Percentiles rank a stretch among this genome's conserved stretches.
Evolutionary conservation across 2,888 invertebrate genomes (phyloP).

Genomic region (Orthosia cruda): DNA sequence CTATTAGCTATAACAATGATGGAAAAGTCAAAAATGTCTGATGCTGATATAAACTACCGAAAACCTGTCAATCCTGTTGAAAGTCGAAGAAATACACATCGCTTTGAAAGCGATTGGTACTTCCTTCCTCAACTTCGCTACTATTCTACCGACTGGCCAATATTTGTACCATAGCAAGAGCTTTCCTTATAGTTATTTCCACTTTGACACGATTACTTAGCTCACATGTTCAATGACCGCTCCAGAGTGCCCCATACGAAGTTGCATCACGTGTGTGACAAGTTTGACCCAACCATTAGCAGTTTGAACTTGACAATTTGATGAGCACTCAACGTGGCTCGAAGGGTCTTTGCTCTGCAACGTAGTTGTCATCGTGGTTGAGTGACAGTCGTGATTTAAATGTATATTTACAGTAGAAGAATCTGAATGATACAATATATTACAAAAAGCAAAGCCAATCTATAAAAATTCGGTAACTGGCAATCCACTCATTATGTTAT

Average conservation of each 20-base stretch:
- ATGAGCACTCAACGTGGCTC: conserved; percentile 47
- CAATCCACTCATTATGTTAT: too few relatives aligned
- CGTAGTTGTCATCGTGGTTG: conserved; percentile 29
- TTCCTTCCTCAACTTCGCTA: too few relatives aligned
- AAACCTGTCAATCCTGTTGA: too few relatives aligned
- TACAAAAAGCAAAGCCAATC: too few relatives aligned
- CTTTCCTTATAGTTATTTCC: background rate
- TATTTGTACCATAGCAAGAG: too few relatives aligned
- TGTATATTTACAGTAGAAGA: background rate
- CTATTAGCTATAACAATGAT: too few relatives aligned
- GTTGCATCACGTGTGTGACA: conserved; percentile 37
- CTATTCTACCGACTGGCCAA: too few relatives aligned
- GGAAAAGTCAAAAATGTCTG: too few relatives aligned
- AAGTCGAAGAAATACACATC: too few relatives aligned
- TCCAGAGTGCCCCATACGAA: background rate
- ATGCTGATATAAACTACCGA: too few relatives aligned
- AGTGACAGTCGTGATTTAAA: conserved; percentile 6
- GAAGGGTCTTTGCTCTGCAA: conserved; percentile 46
- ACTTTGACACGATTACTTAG: background rate
- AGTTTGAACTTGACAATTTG: conserved; percentile 55
- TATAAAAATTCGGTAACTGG: too few relatives aligned
- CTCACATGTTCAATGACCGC: conserved; percentile 29
- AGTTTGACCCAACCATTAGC: conserved; percentile 61
- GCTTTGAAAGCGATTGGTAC: too few relatives aligned
- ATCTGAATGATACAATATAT: background rate